Base-by-base conservation (phyloP, 1,140 invertebrate genomes). In the Cotesia typhae region DNA sequence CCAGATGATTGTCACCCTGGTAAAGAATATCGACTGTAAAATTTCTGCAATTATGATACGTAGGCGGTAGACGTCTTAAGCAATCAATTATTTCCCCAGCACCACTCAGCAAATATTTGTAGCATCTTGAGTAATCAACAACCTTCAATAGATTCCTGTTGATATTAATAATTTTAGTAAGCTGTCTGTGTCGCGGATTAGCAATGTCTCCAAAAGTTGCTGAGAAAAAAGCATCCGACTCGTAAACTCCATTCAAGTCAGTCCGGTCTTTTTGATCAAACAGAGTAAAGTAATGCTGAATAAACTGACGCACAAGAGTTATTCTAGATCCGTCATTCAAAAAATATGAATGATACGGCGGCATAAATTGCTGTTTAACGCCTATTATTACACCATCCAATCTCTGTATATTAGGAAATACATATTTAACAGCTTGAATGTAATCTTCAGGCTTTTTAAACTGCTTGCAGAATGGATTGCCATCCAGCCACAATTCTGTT, bases 141-240 rank as follows among this genome's bases (percentile, higher is more conserved):
- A 84, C 85, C 73, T 87, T 87, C 4, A 86, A 64, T 52, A 87
- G 73, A 77, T 87, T 87, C 59, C 86, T 79, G 38, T 87, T 87
- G 2, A 68, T 79, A 0, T 76, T 74, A 68, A 86, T 82, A 12
- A 74, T 76, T 66, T 82, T 85, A 12, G 80, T 79, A 63, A 86
- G 76, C 57, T 85, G 80, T 68, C 81, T 81, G 4, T 85, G 83
- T 4, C 28, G 60, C 17, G 80, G 78, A 71, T 84, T 85, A 4
- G 77, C 69, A 1, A 81, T 72, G 4, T 71, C 67, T 6, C 84
- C 84, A 2, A 85, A 51, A 0, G 86, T 87, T 79, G 86, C 82
- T 0, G 87, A 87, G 64, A 85, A 87, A 10, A 87, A 61, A 0
- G 87, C 84, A 67, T 81, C 78, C 17, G 78, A 76, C 37, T 87